A percentile compares a stretch with the other conserved stretches of the same genome.
Evolutionary conservation across 2,797 vertebrate genomes (phyloP).

Genomic region (Aselliscus stoliczkanus): DNA sequence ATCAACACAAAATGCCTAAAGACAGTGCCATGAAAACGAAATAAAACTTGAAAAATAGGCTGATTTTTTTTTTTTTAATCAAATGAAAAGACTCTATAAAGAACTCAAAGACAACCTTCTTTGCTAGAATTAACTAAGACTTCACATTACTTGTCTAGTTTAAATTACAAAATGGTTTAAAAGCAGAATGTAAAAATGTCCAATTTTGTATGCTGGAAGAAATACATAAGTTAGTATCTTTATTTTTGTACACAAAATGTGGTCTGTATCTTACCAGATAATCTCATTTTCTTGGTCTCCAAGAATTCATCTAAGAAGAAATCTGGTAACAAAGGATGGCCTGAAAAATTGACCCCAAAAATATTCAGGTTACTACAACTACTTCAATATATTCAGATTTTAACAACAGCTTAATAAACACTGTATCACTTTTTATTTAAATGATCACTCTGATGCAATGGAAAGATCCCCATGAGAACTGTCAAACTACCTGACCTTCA

Average conservation of each 20-base stretch:
- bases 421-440: neutral
- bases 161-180: conserved; percentile 28
- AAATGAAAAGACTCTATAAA: neutral
- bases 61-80: neutral
- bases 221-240: neutral
- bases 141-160: neutral
- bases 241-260: conserved; percentile 31
- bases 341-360: conserved; percentile 78
- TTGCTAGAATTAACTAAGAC: neutral
- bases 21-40: neutral
- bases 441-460: neutral
- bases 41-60: neutral
- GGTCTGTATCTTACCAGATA: conserved; percentile 81
- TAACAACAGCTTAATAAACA: conserved; percentile 35
- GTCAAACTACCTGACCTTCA: neutral
- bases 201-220: neutral
- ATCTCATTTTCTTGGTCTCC: conserved; percentile 80
- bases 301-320: conserved; percentile 92
- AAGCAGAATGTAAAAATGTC: conserved; percentile 16
- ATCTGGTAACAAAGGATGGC: conserved; percentile 92
- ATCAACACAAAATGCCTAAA: conserved; percentile 13
- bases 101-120: neutral
- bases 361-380: conserved; percentile 28
- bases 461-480: neutral
- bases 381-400: neutral